Conservation (phyloP, 30 jellyfish, hydroid and myxozoan genomes). For the Aurelia sp. region DNA sequence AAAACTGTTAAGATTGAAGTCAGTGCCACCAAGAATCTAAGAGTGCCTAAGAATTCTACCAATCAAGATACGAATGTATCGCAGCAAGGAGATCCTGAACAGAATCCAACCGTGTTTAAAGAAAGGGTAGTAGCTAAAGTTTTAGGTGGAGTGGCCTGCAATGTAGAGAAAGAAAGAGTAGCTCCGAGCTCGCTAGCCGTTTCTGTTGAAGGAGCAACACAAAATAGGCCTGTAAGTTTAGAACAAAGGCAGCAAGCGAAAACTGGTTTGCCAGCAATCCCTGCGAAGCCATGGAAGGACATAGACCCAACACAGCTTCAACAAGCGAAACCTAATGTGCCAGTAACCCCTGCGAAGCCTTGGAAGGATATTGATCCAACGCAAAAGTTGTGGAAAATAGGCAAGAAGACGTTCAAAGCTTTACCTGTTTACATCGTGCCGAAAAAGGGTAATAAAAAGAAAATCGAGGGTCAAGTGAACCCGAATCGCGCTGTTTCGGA, state of each 20-base stretch:
- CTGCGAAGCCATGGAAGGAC: not conserved
- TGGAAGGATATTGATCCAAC: not conserved
- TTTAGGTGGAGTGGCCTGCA: not conserved
- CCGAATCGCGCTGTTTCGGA: too few relatives aligned
- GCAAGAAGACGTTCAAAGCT: not conserved
- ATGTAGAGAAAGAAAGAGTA: not conserved
- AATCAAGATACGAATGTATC: too few relatives aligned
- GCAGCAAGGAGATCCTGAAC: not conserved
- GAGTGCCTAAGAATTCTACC: too few relatives aligned
- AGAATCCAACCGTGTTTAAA: not conserved
- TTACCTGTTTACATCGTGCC: not conserved
- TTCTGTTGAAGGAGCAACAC: too few relatives aligned
- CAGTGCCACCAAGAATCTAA: not conserved
- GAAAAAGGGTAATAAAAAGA: not conserved
- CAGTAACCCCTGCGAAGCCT: not conserved
- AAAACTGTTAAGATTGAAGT: constrained; percentile 24
- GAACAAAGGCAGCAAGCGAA: not conserved
- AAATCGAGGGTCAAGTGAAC: too few relatives aligned
- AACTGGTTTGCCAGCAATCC: not conserved
- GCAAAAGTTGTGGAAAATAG: not conserved
- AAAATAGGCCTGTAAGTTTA: not conserved
- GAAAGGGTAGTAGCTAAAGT: not conserved
- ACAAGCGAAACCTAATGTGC: not conserved
- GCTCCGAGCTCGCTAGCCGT: too few relatives aligned
- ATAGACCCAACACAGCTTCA: not conserved